phyloP scores from a whole-genome alignment of 2,797 vertebrate species.

The Enteromius argenteus region DNA sequence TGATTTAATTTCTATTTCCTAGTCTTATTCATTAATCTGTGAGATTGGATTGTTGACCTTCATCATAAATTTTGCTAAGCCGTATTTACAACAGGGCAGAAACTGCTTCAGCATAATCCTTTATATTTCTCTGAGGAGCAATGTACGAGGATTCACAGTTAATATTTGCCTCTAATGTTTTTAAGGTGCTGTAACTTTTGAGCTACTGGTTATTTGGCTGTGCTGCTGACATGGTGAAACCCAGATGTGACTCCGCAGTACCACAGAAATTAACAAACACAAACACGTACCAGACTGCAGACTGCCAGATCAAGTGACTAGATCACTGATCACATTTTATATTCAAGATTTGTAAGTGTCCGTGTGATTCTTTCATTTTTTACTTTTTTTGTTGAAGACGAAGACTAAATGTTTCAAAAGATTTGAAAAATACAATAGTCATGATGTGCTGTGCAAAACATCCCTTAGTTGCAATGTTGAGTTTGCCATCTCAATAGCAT shows the following conservation, averaged over 20 bases:
- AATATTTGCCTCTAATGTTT: constrained; percentile 53
- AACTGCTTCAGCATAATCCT: constrained; percentile 26
- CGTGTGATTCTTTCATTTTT: constrained; percentile 45
- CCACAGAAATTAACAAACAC: constrained; percentile 46
- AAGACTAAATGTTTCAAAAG: constrained; percentile 53
- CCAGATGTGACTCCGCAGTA: constrained; percentile 33
- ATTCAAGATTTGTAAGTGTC: constrained; percentile 64
- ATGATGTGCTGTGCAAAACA: constrained; percentile 66
- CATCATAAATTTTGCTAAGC: neutral
- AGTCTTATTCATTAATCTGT: neutral
- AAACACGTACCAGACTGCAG: constrained; percentile 71
- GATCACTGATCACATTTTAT: constrained; percentile 69
- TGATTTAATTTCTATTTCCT: constrained; percentile 7
- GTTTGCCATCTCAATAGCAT: constrained; percentile 61
- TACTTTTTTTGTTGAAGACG: constrained; percentile 43
- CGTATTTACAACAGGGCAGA: constrained; percentile 16
- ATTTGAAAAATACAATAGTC: constrained; percentile 39
- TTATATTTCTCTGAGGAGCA: constrained; percentile 18
- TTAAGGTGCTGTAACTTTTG: constrained; percentile 53
- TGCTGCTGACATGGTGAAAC: constrained; percentile 44
- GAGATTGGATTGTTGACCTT: constrained; percentile 12
- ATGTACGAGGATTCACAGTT: constrained; percentile 11
- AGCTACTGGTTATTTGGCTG: constrained; percentile 55
- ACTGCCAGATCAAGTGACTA: constrained; percentile 76
- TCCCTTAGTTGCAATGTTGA: constrained; percentile 55